phyloP scores from a whole-genome alignment of 2,113 vertebrate genomes.

The Smithornis capensis region DNA sequence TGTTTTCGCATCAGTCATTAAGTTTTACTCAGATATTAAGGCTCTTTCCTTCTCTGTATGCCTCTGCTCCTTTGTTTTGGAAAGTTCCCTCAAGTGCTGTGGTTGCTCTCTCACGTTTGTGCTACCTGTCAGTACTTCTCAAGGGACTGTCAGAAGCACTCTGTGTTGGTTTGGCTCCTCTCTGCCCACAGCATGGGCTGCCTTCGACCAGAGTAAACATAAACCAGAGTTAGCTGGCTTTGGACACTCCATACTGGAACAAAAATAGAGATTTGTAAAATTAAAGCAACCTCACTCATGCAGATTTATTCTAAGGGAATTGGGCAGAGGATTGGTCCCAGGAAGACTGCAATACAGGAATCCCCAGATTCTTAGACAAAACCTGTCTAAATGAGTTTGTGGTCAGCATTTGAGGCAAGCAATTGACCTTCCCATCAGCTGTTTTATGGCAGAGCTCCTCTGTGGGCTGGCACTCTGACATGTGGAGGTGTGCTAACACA shows the following conservation, averaged over 20 bases:
- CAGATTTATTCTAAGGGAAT: not conserved
- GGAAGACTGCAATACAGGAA: not conserved
- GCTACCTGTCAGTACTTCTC: not conserved
- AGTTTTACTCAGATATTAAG: not conserved
- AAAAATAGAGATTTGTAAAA: not conserved
- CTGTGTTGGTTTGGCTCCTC: not conserved
- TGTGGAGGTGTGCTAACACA: not conserved
- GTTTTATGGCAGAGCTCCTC: not conserved
- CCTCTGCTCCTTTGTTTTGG: not conserved
- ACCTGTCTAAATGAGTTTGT: constrained; percentile 29
- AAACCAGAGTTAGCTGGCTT: not conserved
- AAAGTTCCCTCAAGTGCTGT: not conserved
- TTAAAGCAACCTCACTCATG: not conserved
- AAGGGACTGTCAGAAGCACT: not conserved
- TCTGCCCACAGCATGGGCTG: not conserved
- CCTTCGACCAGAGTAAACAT: not conserved
- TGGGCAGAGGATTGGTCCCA: not conserved
- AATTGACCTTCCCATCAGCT: not conserved
- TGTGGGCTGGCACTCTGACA: not conserved
- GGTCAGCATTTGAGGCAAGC: constrained; percentile 28
- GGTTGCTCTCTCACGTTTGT: not conserved
- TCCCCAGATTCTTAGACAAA: constrained; percentile 16
- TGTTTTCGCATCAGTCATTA: not conserved
- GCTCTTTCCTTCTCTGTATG: not conserved
- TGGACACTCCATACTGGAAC: not conserved